Evolutionary conservation across 2,888 invertebrate genomes (phyloP).

Genomic region (Gastrophysa polygoni): DNA sequence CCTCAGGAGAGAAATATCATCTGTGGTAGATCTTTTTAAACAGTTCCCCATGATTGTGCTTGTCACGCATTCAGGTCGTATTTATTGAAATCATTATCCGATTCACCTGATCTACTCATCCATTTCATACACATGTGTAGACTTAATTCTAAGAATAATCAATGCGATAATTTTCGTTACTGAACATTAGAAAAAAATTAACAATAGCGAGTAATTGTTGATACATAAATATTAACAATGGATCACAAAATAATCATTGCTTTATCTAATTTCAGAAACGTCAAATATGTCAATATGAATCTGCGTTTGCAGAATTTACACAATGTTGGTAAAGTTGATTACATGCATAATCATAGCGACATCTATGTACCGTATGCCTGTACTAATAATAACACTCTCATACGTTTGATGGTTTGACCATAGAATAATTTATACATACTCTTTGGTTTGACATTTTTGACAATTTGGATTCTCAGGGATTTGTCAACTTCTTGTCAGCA

Average conservation of each 20-base stretch:
- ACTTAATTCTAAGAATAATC: slow-evolving; percentile 24
- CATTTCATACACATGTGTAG: slow-evolving; percentile 37
- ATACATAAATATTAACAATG: slow-evolving; percentile 41
- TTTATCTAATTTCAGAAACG: neutral
- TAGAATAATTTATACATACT: too few relatives aligned
- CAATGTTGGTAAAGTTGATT: too few relatives aligned
- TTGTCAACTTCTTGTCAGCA: too few relatives aligned
- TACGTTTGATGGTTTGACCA: too few relatives aligned
- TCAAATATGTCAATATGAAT: slow-evolving; percentile 9
- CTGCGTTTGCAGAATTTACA: too few relatives aligned
- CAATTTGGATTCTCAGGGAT: too few relatives aligned
- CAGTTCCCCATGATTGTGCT: slow-evolving; percentile 70
- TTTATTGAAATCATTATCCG: slow-evolving; percentile 38
- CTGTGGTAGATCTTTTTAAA: slow-evolving; percentile 68
- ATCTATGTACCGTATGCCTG: too few relatives aligned
- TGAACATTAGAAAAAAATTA: slow-evolving; percentile 26
- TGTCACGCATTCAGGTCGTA: slow-evolving; percentile 51
- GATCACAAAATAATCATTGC: slow-evolving; percentile 35
- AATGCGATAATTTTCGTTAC: slow-evolving; percentile 28
- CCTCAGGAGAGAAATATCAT: slow-evolving; percentile 68
- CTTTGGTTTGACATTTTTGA: too few relatives aligned
- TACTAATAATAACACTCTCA: too few relatives aligned
- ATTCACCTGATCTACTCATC: slow-evolving; percentile 37
- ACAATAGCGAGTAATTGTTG: slow-evolving; percentile 37
- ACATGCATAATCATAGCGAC: too few relatives aligned